Base-by-base conservation (phyloP, 2,113 vertebrate genomes). In the Anser cygnoides region DNA sequence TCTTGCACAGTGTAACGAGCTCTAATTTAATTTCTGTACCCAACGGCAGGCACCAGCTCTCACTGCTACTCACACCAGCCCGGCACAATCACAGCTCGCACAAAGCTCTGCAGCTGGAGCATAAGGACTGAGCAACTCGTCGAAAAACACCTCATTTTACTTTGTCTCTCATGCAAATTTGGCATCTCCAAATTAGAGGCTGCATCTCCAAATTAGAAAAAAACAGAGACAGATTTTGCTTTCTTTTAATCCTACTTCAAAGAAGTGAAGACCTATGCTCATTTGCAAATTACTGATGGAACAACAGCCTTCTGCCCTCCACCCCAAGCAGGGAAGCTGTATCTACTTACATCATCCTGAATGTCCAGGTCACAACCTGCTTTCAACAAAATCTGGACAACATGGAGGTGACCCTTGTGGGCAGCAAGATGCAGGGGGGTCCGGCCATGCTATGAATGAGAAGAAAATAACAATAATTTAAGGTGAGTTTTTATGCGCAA, bases 361-460 rank as follows among this genome's bases (percentile, higher is more conserved):
- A 99, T 98, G 96, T 99, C 98, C 92, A 99, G 97, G 95, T 99
- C 99, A 44, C 99, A 99, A 95, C 99, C 98, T n/a, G 99, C 99
- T 96, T 98, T 99, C 97, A 99, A 97, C 94, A 99, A 98, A 96
- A 99, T 97, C 83, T 98, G 98, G 84, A 99, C 99, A 37, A 99
- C 99, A 29, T 98, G 98, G 52, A 98, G 97, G 97, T 99, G 99
- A 92, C 99, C 99, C 97, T 99, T 99, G 97, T 99, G 98, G 90
- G 99, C 98, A 91, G 99, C 99, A 97, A 99, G 97, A 97, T 99
- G 99, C 91, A 99, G 94, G 6, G 99, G 98, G 6, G 99, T 99
- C 92, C 99, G 98, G 97, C 99, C 99, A 98, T 99, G 98, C 99
- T 99, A 98, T 26, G 50, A 96, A 96, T 62, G 50, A 97, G 95